Conservation (phyloP, 2,888 invertebrate species). For the Pecten maximus region DNA sequence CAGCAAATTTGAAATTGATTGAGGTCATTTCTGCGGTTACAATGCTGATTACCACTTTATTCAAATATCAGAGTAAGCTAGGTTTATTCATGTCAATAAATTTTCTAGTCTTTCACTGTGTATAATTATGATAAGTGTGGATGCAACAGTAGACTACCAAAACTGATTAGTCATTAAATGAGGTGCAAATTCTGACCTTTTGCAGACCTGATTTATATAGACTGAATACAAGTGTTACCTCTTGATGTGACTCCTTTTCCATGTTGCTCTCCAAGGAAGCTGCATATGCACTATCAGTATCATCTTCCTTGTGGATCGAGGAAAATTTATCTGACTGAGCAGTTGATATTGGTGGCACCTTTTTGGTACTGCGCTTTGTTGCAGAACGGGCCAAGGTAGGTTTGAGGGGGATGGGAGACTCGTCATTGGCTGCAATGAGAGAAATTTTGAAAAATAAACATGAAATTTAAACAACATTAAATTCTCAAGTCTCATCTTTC, state of each 20-base stretch:
- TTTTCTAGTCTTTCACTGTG: too few relatives aligned
- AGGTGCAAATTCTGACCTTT: neutral
- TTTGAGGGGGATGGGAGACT: conserved; percentile 78
- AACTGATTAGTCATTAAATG: neutral
- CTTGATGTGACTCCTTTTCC: conserved; percentile 65
- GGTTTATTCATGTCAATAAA: too few relatives aligned
- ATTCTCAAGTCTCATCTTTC: neutral
- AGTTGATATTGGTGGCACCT: conserved; percentile 75
- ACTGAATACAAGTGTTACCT: conserved; percentile 56
- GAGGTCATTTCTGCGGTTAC: too few relatives aligned
- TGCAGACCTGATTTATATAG: neutral
- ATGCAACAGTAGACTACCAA: neutral
- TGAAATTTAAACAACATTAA: neutral
- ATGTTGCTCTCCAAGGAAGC: conserved; percentile 70
- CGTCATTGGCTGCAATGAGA: conserved; percentile 64
- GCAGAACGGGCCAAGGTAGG: conserved; percentile 79
- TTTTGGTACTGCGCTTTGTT: conserved; percentile 68
- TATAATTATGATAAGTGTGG: too few relatives aligned
- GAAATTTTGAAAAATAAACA: neutral
- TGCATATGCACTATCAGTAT: conserved; percentile 76
- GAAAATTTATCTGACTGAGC: conserved; percentile 61
- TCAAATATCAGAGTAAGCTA: too few relatives aligned
- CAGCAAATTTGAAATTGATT: too few relatives aligned
- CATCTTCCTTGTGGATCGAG: conserved; percentile 66
- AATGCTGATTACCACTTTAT: too few relatives aligned